phyloP scores from a whole-genome alignment of 2,113 vertebrate species.

The Peromyscus californicus region DNA sequence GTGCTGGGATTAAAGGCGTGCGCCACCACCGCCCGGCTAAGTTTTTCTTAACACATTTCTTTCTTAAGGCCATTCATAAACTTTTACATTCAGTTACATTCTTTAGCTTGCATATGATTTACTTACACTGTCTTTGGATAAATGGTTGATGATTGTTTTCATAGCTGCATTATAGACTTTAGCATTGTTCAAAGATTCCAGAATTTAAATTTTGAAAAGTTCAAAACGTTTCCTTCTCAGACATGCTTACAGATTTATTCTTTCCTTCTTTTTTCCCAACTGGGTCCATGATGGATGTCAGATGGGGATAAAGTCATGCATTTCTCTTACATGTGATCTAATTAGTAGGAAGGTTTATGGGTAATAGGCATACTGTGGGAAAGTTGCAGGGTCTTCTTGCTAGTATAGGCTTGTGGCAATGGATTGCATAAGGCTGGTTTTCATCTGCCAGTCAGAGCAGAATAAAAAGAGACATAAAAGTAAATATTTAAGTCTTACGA shows the following conservation, averaged over 20 bases:
- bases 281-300: not conserved
- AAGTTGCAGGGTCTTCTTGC: not conserved
- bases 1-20: too few relatives aligned
- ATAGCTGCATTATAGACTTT: conserved; percentile 41
- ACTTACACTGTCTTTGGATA: conserved; percentile 46
- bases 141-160: conserved; percentile 64
- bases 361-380: not conserved
- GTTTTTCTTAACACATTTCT: conserved; percentile 40
- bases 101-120: conserved; percentile 28
- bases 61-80: conserved; percentile 37
- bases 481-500: conserved; percentile 43
- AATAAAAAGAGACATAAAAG: not conserved
- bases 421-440: not conserved
- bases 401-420: not conserved
- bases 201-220: conserved; percentile 61
- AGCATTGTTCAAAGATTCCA: conserved; percentile 56
- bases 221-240: conserved; percentile 51
- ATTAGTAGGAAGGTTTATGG: not conserved
- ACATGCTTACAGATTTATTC: conserved; percentile 17
- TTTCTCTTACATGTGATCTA: conserved; percentile 4
- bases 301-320: not conserved
- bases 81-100: conserved; percentile 62
- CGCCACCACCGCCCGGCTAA: too few relatives aligned
- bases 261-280: not conserved
- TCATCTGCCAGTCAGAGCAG: conserved; percentile 12